Percentiles rank a stretch among this genome's conserved stretches.
Evolutionary conservation across 2,888 invertebrate genomes (phyloP).

Genomic region (Dascillus cervinus): DNA sequence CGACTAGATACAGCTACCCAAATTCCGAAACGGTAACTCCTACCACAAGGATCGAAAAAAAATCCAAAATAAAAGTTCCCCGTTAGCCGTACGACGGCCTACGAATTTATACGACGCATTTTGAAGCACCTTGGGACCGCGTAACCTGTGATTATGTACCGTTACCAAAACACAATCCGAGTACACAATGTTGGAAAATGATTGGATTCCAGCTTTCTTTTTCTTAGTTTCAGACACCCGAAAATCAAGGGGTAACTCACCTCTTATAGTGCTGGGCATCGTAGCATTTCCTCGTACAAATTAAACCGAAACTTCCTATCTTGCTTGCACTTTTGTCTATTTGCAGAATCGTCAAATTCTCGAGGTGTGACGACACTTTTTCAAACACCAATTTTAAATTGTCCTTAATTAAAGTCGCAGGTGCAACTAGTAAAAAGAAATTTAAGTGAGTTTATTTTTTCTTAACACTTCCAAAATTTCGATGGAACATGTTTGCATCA

Average conservation of each 20-base stretch:
- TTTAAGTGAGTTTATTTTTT: slow-evolving; percentile 25
- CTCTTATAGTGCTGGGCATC: slow-evolving; percentile 45
- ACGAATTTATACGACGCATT: slow-evolving; percentile 14
- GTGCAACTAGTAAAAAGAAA: background rate
- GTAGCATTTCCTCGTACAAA: slow-evolving; percentile 32
- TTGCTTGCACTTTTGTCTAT: slow-evolving; percentile 13
- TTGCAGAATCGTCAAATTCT: slow-evolving; percentile 16
- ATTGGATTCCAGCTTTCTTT: slow-evolving; percentile 1
- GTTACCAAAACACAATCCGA: slow-evolving; percentile 9
- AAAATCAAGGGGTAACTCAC: slow-evolving; percentile 28
- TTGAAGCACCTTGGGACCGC: slow-evolving; percentile 9
- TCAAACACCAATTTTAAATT: background rate
- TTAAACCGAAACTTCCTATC: slow-evolving; percentile 12
- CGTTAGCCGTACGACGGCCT: slow-evolving; percentile 14
- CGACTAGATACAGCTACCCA: slow-evolving; percentile 23
- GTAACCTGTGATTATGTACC: slow-evolving; percentile 16
- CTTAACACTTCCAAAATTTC: slow-evolving; percentile 34
- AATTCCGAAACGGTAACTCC: slow-evolving; percentile 25
- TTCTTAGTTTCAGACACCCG: background rate
- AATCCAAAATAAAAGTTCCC: slow-evolving; percentile 14
- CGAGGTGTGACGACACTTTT: background rate
- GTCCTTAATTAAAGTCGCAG: background rate
- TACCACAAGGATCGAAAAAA: slow-evolving; percentile 18
- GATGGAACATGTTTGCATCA: slow-evolving; percentile 30
- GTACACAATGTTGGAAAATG: background rate